Base-by-base conservation (phyloP, 2,888 invertebrate genomes). In the Amaurobius ferox region DNA sequence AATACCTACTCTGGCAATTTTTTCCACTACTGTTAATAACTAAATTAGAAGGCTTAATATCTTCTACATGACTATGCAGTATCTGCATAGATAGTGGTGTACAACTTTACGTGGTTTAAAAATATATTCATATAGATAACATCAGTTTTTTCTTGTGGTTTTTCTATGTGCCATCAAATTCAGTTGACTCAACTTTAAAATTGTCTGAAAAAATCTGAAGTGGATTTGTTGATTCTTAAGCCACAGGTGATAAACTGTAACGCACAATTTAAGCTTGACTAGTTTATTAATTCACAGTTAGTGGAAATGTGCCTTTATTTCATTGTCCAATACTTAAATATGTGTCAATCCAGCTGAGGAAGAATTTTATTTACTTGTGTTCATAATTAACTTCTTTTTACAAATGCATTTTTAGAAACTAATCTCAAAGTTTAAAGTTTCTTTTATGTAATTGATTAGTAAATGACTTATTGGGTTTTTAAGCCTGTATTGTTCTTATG, bases 201-300 rank as follows among this genome's bases (percentile, higher is more conserved):
- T 66, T 32, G 19, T 66, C n/a, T 32, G 7, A 35, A 55, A n/a
- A 55, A 19, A 55, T 23, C 19, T 23, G 55, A 23, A 55, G 55
- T 55, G 23, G 55, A 23, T 55, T 30, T 32, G 35, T 66, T 66
- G 32, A 48, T 48, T 48, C 74, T 74, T 40, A 85, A 85, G 77
- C 83, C 83, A 85, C 83, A 85, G 71, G 83, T 85, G 83, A 85
- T 85, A 85, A 55, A 77, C 77, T 85, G 83, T 85, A 85, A 85
- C 83, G 83, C 83, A 85, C 83, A 85, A 85, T 77, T 85, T 72
- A 77, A 55, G 83, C 83, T 85, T 66, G 48, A 32, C 55, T 23
- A 64, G 67, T 85, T 85, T 85, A 76, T 70, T 68, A 66, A 85
- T 71, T 85, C 72, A 55, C 72, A 55, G 40, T 28, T 9, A 48